Evolutionary conservation across 2,797 vertebrate species (phyloP).

Genomic region (Oophaga sylvatica): DNA sequence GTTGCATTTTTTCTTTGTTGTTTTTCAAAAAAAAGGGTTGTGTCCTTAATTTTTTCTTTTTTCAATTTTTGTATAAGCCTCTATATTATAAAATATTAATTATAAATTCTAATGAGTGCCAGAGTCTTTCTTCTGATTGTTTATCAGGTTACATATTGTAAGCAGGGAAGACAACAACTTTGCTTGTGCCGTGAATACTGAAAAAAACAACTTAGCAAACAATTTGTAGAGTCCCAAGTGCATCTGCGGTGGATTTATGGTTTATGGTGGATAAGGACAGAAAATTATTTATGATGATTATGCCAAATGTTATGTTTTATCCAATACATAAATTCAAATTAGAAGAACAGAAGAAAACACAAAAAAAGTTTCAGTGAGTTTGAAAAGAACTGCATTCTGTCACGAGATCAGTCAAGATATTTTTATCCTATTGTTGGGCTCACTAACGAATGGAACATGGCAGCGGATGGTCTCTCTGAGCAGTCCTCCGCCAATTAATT

Average conservation of each 20-base stretch:
- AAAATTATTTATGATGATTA: neutral
- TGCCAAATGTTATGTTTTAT: neutral
- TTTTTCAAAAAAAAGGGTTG: no score
- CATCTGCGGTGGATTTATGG: neutral
- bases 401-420: constrained; percentile 8
- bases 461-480: neutral
- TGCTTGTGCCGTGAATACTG: no score
- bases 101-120: no score
- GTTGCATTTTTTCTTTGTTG: no score
- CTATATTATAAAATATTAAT: no score
- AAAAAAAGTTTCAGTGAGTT: neutral
- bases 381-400: neutral
- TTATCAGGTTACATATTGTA: no score
- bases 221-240: neutral
- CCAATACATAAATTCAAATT: neutral
- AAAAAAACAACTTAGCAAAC: neutral
- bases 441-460: constrained; percentile 19
- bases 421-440: neutral
- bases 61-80: no score
- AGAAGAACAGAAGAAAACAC: neutral
- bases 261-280: neutral
- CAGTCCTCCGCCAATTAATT: neutral
- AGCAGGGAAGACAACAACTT: no score
- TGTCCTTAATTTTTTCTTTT: no score
- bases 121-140: no score